Percentiles rank a stretch among this genome's conserved stretches.
These are phyloP conservation scores for Augochlora pura DNA, from an alignment of 1,140 invertebrate genomes.

Conservation along the genomic window DNA sequence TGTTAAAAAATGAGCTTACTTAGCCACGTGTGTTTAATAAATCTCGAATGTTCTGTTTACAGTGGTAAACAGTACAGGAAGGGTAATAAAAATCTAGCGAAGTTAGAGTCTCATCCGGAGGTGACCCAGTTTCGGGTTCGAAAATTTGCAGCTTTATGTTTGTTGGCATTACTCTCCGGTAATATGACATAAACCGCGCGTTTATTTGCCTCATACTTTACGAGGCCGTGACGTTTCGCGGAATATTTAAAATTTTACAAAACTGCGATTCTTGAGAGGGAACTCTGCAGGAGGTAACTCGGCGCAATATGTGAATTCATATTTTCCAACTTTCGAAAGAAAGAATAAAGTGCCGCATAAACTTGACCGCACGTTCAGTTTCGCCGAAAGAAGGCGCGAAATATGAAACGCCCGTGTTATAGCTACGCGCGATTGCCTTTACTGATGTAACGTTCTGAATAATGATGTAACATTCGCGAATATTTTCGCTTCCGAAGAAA, in stretches of 20 bases:
- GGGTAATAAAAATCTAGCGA: not conserved
- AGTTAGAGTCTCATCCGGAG: not conserved
- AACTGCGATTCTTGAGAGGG: not conserved
- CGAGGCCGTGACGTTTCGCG: not conserved
- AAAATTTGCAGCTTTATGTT: not conserved
- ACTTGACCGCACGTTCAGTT: not conserved
- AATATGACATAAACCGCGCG: not conserved
- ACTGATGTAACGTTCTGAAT: not conserved
- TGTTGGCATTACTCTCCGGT: not conserved
- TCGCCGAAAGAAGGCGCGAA: not conserved
- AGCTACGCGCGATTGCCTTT: not conserved
- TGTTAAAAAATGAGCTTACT: not conserved
- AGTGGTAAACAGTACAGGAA: not conserved
- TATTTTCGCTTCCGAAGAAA: not conserved
- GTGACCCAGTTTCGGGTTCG: not conserved
- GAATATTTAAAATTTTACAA: constrained; percentile 17
- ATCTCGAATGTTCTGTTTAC: no score
- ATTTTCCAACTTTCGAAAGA: constrained; percentile 9
- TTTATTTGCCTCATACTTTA: constrained; percentile 4
- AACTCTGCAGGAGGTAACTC: not conserved
- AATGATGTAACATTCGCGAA: not conserved
- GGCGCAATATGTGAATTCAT: not conserved
- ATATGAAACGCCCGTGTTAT: not conserved
- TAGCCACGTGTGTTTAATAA: no score
- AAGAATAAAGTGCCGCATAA: not conserved